Base-by-base conservation (phyloP, 2,797 vertebrate species). In the Cossypha dichroa region DNA sequence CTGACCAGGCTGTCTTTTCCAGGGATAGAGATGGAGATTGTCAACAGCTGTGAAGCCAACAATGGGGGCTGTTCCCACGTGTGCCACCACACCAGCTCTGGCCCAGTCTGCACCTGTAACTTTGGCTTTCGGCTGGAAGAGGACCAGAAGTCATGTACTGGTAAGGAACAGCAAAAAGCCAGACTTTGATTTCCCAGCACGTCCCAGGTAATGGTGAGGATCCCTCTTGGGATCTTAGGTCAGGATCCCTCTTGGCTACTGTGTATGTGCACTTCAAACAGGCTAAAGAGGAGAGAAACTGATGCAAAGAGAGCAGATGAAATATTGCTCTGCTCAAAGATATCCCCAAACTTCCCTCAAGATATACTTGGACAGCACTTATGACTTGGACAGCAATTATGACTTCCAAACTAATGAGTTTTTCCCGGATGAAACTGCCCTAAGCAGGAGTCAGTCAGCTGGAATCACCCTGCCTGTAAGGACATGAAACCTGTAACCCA, bases 11-110 rank as follows among this genome's bases (percentile, higher is more conserved):
- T 75, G 79, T n/a, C 62, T 90, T 17, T 83, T 58, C 26, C 97
- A 99, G 99, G 98, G 51, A 99, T 99, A 21, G 99, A 99, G 96
- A 99, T 99, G 99, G 99, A 99, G 97, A 99, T 99, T 0, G 99
- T 99, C 54, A 99, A 99, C 98, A 99, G 99, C 97, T 99, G 99
- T 3, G 99, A 99, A 92, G 93, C 89, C 52, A 95, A 94, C 97
- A 99, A 99, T 0, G 99, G 99, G 0, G 99, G 99, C 90, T 99
- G 99, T 40, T 99, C 99, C 4, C 99, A 99, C 2, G 78, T 97
- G 43, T 99, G 99, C 95, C 98, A 98, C 46, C 99, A 99, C 97
- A 98, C 97, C 76, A 99, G 98, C 79, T 41, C 80, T 0, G 99
- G 99, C 9, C 99, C 99, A 0, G 93, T 96, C 76, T 99, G 99